Percentiles rank a stretch among this genome's conserved stretches.
phyloP scores from a whole-genome alignment of 2,888 invertebrate species.

The Nowickia ferox region DNA sequence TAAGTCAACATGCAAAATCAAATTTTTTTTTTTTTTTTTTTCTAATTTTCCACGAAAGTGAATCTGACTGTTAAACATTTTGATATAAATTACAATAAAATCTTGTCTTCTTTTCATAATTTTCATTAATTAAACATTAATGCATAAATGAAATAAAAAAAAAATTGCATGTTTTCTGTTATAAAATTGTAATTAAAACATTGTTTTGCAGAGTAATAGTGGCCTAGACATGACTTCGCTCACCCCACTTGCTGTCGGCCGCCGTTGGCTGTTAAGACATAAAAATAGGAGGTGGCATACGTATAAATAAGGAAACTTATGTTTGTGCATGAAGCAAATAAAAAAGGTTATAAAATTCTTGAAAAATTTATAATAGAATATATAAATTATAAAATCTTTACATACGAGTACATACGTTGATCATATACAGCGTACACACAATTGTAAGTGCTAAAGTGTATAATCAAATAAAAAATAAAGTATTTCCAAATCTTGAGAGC shows the following conservation, averaged over 20 bases:
- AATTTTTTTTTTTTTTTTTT: not conserved
- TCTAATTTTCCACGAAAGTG: constrained; percentile 43
- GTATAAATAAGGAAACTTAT: constrained; percentile 14
- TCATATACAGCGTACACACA: not conserved
- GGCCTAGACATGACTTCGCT: constrained; percentile 44
- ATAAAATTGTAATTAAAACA: constrained; percentile 59
- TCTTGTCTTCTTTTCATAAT: constrained; percentile 38
- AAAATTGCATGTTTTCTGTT: constrained; percentile 23
- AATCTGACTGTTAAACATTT: constrained; percentile 23
- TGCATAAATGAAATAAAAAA: not conserved
- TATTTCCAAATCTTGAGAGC: constrained; percentile 50
- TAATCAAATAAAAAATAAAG: constrained; percentile 47
- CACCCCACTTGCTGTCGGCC: not conserved
- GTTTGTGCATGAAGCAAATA: not conserved
- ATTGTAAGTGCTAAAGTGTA: constrained; percentile 43
- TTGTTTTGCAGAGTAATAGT: constrained; percentile 39
- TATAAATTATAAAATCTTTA: constrained; percentile 46
- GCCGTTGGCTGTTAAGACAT: not conserved
- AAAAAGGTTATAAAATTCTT: constrained; percentile 25
- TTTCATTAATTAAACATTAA: constrained; percentile 35
- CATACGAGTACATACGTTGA: not conserved
- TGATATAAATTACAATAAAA: constrained; percentile 35
- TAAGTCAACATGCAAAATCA: constrained; percentile 16
- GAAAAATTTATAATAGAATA: constrained; percentile 33
- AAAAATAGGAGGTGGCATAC: constrained; percentile 48